These are phyloP conservation scores for Rambutsinella grinnellia DNA, from an alignment of 2,888 invertebrate genomes.

Conservation along the genomic window DNA sequence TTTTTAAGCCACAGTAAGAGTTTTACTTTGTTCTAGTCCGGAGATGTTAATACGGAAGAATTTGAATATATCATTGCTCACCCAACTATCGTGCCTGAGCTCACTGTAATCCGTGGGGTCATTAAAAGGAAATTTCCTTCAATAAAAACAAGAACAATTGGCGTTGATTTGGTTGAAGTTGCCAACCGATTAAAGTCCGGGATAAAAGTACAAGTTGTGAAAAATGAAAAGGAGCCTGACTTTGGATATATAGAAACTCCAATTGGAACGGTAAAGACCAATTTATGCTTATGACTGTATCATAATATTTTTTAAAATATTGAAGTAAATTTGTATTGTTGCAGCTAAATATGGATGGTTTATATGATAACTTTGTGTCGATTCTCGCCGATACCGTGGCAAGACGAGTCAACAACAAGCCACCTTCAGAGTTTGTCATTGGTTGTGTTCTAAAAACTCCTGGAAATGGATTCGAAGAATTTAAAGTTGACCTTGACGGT, in stretches of 20 bases:
- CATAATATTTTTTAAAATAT: constrained; percentile 3
- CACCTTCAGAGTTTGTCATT: constrained; percentile 74
- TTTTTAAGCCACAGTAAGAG: neutral
- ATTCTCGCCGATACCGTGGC: constrained; percentile 74
- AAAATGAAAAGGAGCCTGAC: constrained; percentile 78
- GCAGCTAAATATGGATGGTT: constrained; percentile 81
- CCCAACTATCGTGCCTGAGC: constrained; percentile 82
- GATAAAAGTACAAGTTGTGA: constrained; percentile 76
- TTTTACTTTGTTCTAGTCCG: constrained; percentile 68
- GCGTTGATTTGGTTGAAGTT: constrained; percentile 75
- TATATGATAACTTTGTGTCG: constrained; percentile 81
- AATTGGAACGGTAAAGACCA: constrained; percentile 79
- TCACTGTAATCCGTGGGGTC: constrained; percentile 81
- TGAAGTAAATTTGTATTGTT: too few relatives aligned
- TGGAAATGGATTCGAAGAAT: constrained; percentile 75
- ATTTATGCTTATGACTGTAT: constrained; percentile 12
- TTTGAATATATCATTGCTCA: constrained; percentile 84
- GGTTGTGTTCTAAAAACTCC: constrained; percentile 72
- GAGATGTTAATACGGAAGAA: constrained; percentile 71
- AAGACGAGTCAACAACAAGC: constrained; percentile 46
- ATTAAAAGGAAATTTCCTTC: constrained; percentile 82
- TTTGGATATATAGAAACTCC: constrained; percentile 78
- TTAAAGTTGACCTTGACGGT: constrained; percentile 74
- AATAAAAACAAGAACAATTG: constrained; percentile 73
- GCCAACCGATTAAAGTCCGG: constrained; percentile 79